These are phyloP conservation scores for Horisme vitalbata DNA, from an alignment of 2,888 invertebrate genomes.

Conservation along the genomic window DNA sequence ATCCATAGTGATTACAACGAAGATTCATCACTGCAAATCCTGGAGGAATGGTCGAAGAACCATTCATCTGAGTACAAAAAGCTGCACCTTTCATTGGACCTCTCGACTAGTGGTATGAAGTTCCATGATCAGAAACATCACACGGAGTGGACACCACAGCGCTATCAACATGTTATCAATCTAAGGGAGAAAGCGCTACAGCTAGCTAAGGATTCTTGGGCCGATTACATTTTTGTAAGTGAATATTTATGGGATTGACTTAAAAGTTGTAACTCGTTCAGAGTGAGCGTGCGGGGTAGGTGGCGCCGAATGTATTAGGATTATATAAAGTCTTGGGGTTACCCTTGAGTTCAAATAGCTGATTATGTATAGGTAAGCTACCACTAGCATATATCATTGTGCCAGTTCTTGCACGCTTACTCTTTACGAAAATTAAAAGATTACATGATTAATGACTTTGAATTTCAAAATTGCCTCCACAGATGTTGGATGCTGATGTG, in stretches of 20 bases:
- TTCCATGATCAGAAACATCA: slow-evolving; percentile 83
- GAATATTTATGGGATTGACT: not conserved
- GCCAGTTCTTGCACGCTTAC: too few relatives aligned
- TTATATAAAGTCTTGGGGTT: too few relatives aligned
- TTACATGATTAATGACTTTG: too few relatives aligned
- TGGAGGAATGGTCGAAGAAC: slow-evolving; percentile 88
- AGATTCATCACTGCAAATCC: slow-evolving; percentile 88
- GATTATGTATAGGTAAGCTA: too few relatives aligned
- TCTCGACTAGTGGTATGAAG: slow-evolving; percentile 42
- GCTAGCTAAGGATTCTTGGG: slow-evolving; percentile 90
- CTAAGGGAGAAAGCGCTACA: slow-evolving; percentile 89
- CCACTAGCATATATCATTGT: too few relatives aligned
- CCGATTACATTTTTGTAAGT: slow-evolving; percentile 93
- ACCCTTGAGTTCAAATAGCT: too few relatives aligned
- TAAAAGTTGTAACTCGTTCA: not conserved
- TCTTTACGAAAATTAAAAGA: too few relatives aligned
- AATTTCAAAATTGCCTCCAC: too few relatives aligned
- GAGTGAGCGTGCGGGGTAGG: too few relatives aligned
- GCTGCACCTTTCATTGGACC: slow-evolving; percentile 83
- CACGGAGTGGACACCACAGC: slow-evolving; percentile 88
- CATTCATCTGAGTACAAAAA: slow-evolving; percentile 87
- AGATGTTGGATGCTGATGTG: slow-evolving; percentile 94
- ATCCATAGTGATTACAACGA: slow-evolving; percentile 93
- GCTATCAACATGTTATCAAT: slow-evolving; percentile 90
- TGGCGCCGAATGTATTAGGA: too few relatives aligned